Percentiles rank a stretch among this genome's conserved stretches.
phyloP scores from a whole-genome alignment of 2,113 vertebrate species.

The Nerophis lumbriciformis region DNA sequence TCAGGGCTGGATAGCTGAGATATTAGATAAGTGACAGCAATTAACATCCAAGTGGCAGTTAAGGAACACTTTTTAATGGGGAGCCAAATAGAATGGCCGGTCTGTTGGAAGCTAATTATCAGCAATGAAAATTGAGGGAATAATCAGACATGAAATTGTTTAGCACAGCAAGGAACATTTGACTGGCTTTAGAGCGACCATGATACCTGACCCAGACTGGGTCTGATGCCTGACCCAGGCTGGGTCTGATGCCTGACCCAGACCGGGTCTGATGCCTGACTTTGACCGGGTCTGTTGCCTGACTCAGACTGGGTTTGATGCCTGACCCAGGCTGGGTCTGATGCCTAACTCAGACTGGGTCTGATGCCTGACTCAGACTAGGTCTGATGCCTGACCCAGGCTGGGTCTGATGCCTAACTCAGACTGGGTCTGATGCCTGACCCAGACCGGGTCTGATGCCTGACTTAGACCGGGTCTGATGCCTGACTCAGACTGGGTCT shows the following conservation, averaged over 20 bases:
- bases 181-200: background rate
- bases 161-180: constrained; percentile 10
- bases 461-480: too few relatives aligned
- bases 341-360: constrained; percentile 3
- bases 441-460: too few relatives aligned
- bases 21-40: constrained; percentile 50
- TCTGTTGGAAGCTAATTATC: constrained; percentile 50
- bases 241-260: background rate
- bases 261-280: background rate
- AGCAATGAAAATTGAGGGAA: constrained; percentile 29
- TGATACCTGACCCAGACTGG: constrained; percentile 1
- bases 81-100: constrained; percentile 37
- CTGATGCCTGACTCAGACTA: background rate
- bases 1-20: constrained; percentile 32
- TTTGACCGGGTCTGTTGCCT: background rate
- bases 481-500: too few relatives aligned
- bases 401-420: too few relatives aligned
- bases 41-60: constrained; percentile 46
- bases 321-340: constrained; percentile 1
- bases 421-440: too few relatives aligned
- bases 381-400: too few relatives aligned
- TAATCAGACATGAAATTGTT: constrained; percentile 36
- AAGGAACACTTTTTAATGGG: constrained; percentile 36
- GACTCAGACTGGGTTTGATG: constrained; percentile 2
- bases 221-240: background rate